Conservation (phyloP, 1,140 invertebrate species). For the Platyscapa corneri region DNA sequence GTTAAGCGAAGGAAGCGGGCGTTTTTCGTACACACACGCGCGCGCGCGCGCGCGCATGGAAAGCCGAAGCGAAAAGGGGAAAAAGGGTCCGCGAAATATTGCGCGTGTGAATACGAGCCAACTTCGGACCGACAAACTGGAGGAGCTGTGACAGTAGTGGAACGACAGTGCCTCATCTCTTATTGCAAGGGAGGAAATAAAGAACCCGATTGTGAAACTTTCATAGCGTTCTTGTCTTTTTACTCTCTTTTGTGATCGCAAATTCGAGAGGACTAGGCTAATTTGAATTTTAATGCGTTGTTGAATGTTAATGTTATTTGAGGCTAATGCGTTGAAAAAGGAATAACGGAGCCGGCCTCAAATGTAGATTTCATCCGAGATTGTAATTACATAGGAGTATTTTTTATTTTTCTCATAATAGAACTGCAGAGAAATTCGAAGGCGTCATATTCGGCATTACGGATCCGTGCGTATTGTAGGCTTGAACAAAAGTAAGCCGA, state of each 20-base stretch:
- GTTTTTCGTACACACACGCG: neutral
- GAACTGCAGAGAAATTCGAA: neutral
- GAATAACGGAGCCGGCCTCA: neutral
- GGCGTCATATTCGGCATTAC: neutral
- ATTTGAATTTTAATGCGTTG: conserved; percentile 21
- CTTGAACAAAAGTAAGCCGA: neutral
- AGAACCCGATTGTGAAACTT: conserved; percentile 13
- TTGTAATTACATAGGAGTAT: neutral
- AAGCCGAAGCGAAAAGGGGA: neutral
- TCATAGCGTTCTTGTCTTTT: neutral
- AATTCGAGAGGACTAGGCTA: conserved; percentile 20
- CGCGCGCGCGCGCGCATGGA: neutral
- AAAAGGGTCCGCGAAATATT: conserved; percentile 30
- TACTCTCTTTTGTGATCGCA: neutral
- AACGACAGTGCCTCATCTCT: conserved; percentile 17
- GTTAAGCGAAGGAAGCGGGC: conserved; percentile 37
- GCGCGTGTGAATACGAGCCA: neutral
- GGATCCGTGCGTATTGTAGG: neutral
- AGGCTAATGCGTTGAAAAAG: conserved; percentile 31
- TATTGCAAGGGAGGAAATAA: conserved; percentile 14
- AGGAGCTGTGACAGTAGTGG: neutral
- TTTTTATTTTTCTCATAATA: neutral
- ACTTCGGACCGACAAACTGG: no score
- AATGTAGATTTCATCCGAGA: neutral
- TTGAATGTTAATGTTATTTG: conserved; percentile 28